Conservation (phyloP, 2,113 vertebrate species). For the Vidua chalybeata region DNA sequence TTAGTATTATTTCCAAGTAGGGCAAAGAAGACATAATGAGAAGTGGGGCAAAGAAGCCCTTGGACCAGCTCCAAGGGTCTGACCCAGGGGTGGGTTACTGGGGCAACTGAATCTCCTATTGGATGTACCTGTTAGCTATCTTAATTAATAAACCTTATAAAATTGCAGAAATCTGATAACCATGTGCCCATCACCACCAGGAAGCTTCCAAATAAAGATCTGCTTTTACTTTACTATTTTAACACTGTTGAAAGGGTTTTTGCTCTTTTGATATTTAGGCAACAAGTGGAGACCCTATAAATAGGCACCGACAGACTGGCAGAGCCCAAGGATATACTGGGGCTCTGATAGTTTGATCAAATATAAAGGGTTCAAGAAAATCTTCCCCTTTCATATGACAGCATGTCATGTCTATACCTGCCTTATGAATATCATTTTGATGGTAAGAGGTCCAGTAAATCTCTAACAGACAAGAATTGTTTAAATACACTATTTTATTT, state of each 20-base stretch:
- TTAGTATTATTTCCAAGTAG: background rate
- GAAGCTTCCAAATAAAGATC: background rate
- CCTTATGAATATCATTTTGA: background rate
- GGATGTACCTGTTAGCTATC: background rate
- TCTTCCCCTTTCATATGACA: background rate
- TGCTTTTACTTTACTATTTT: background rate
- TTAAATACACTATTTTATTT: background rate
- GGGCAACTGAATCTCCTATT: background rate
- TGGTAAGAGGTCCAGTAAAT: background rate
- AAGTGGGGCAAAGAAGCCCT: background rate
- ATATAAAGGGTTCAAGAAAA: background rate
- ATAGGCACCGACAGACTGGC: background rate
- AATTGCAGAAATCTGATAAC: background rate
- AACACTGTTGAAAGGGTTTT: background rate
- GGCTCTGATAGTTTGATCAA: background rate
- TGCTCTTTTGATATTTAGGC: background rate
- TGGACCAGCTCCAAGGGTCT: background rate
- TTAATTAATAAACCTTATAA: background rate
- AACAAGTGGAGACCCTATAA: background rate
- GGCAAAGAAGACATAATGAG: background rate
- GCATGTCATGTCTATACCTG: background rate
- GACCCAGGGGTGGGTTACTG: background rate
- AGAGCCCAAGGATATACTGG: background rate
- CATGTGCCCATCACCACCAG: background rate
- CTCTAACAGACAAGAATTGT: background rate